Percentiles rank a stretch among this genome's conserved stretches.
Evolutionary conservation across 2,113 vertebrate species (phyloP).

Genomic region (Damaliscus lunatus): DNA sequence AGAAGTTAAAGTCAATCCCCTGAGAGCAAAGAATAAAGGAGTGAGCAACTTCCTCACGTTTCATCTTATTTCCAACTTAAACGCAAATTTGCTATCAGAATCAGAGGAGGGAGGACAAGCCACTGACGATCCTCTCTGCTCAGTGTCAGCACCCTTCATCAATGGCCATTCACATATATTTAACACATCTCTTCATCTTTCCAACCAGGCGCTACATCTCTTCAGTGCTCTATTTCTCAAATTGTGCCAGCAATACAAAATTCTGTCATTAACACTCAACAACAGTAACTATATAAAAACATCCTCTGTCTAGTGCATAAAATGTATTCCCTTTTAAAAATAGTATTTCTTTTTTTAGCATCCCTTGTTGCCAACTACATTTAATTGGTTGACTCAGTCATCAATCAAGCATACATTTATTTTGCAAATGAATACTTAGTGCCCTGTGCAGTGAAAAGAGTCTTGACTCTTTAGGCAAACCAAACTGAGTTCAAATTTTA

Average conservation of each 20-base stretch:
- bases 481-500: slow-evolving; percentile 22
- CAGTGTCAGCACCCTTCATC: background rate
- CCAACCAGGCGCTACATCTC: background rate
- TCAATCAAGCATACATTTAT: slow-evolving; percentile 42
- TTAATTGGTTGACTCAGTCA: slow-evolving; percentile 23
- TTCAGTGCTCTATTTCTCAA: slow-evolving; percentile 26
- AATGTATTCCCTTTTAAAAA: slow-evolving; percentile 55
- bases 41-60: background rate
- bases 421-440: slow-evolving; percentile 37
- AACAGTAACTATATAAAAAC: slow-evolving; percentile 20
- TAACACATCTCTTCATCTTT: background rate
- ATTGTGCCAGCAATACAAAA: slow-evolving; percentile 12
- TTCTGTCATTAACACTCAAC: slow-evolving; percentile 35
- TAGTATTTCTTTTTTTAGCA: slow-evolving; percentile 1
- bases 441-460: background rate
- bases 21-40: background rate
- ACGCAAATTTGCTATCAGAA: background rate
- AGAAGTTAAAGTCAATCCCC: background rate
- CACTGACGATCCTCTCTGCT: background rate
- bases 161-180: background rate
- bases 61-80: background rate
- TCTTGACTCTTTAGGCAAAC: background rate
- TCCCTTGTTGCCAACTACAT: slow-evolving; percentile 4
- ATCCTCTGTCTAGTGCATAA: background rate
- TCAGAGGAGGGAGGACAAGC: background rate